Evolutionary conservation across 2,797 vertebrate species (phyloP), one percentile per base, ranked within the genome.

Genomic region (Fratercula arctica): DNA sequence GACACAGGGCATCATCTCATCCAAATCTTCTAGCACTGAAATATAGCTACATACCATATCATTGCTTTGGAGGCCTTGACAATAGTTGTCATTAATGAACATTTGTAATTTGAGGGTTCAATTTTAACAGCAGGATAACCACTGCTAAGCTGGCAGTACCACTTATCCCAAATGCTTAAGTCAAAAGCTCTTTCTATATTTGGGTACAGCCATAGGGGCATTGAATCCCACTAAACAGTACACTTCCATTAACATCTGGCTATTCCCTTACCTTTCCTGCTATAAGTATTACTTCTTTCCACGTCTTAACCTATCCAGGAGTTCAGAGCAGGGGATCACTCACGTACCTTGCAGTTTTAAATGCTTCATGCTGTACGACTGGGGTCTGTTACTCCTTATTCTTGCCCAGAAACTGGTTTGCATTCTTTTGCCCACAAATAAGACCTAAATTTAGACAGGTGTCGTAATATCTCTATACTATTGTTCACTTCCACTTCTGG

Each of bases 121-220:
- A 2, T 92, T 90, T 91, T 85, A 81, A 68, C 50, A 96, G 91
- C 51, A 96, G 73, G 59, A 90, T 89, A 82, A 89, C 83, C 59
- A 79, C 50, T 81, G 60, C 69, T 81, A 94, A 88, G 50, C 59
- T 79, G 70, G 69, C 82, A 63, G 67, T 76, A 76, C 67, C 76
- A 90, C 69, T 95, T 95, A 84, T 66, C 59, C 54, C 9, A 57
- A 70, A 67, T 31, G 46, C 92, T 81, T 95, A 90, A 87, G 39
- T 39, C 81, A 89, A 96, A 92, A 92, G 80, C 63, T 93, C 41
- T 75, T 93, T 91, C 85, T 89, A 9, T 79, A 66, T 85, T 86
- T 92, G 63, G 28, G 14, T 51, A 79, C 39, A 76, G 31, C 7
- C 28, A 63, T 1, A 70, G 28, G 25, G 46, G 14, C 76, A 85